Evolutionary conservation across 2,888 invertebrate genomes (phyloP).

Genomic region (Dimorphilus gyrociliatus): DNA sequence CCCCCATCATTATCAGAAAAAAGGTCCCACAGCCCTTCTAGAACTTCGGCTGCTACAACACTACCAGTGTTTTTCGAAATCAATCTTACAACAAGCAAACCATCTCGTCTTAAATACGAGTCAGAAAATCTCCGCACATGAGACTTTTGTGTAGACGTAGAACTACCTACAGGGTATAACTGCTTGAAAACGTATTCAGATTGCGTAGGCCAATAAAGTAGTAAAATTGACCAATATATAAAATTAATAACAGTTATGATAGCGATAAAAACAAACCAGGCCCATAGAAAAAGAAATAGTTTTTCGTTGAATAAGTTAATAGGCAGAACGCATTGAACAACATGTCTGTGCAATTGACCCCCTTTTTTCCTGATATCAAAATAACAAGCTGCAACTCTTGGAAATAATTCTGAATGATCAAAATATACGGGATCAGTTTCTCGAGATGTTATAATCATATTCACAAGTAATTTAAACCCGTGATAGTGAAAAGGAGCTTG

Average conservation of each 20-base stretch:
- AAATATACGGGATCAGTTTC: conserved; percentile 17
- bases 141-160: no score
- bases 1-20: no score
- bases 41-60: conserved; percentile 2
- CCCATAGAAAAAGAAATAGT: conserved; percentile 40
- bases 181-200: conserved; percentile 5
- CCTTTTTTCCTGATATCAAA: conserved; percentile 34
- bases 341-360: conserved; percentile 36
- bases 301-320: no score
- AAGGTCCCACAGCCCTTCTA: conserved; percentile 4
- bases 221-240: conserved; percentile 35
- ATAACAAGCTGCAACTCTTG: conserved; percentile 33
- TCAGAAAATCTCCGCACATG: conserved; percentile 3
- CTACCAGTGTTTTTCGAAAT: conserved; percentile 3
- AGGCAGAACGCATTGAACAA: conserved; percentile 33
- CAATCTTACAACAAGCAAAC: conserved; percentile 2
- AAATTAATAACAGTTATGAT: conserved; percentile 34
- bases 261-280: conserved; percentile 39
- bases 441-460: conserved; percentile 28
- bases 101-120: conserved; percentile 2
- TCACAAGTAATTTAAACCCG: conserved; percentile 39
- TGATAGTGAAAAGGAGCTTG: conserved; percentile 33
- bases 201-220: conserved; percentile 18
- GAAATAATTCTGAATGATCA: conserved; percentile 28
- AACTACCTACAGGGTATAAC: conserved; percentile 1